Base-by-base conservation (phyloP, 1,140 invertebrate genomes). In the Lordiphosa clarofinis region DNA sequence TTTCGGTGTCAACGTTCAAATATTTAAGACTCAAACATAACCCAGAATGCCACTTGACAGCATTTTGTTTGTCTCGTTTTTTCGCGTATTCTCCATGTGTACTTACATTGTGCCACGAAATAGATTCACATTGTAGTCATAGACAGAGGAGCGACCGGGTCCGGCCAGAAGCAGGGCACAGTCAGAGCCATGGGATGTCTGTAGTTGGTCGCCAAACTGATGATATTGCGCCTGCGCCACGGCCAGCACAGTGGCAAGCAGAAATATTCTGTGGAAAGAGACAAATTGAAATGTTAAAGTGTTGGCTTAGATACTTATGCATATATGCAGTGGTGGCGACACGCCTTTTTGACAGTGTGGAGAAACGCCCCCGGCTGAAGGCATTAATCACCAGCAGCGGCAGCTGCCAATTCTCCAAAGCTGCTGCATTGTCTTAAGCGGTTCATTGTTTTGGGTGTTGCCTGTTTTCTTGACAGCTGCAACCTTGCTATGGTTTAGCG, bases 41-140 rank as follows among this genome's bases (percentile, higher is more conserved):
- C 57, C 58, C 68, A 78, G 63, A 67, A 72, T 67, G 57, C 73
- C 39, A 62, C 48, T 38, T 4, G 15, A 31, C 37, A 46, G 13
- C 31, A 19, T 35, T 35, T 53, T 64, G 35, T 42, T 10, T 43
- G 48, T 40, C 33, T 31, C 42, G 21, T 63, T 42, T 28, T 59
- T 69, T 7, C 48, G 44, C 53, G 31, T 40, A 44, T 15, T 24
- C 15, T 69, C 57, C 61, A 70, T 56, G 55, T 49, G 65, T 89
- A 93, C 93, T 94, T 90, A 94, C 93, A 91, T 89, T 40, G 90
- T 87, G 90, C 62, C 94, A 72, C 94, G 92, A 5, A 96, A 91
- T 47, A 95, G 90, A 89, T 96, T 96, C 53, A 94, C 92, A 69
- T 94, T 94, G 87, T 96, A 96, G 88, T 96, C 95, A 75, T 94